A percentile compares a stretch with the other conserved stretches of the same genome.
Conservation (phyloP, 2,113 vertebrate species). For the Psettodes erumei region DNA sequence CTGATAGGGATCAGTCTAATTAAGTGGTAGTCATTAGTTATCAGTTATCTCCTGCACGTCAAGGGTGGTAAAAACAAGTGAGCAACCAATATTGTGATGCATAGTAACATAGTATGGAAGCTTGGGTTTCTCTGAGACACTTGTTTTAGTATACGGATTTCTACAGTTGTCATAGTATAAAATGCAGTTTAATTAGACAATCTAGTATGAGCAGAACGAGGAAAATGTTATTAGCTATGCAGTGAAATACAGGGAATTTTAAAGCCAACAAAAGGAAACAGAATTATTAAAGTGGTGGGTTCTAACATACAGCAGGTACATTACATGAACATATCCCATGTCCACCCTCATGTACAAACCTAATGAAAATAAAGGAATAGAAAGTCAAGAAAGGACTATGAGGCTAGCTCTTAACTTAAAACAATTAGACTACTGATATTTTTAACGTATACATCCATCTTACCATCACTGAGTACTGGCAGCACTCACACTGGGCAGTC, state of each 20-base stretch:
- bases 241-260: too few relatives aligned
- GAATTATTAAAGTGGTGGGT: neutral
- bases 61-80: neutral
- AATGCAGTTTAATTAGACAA: too few relatives aligned
- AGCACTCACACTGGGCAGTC: neutral
- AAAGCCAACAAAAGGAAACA: neutral
- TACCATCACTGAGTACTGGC: conserved; percentile 12
- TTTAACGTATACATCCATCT: too few relatives aligned
- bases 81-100: neutral
- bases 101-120: neutral
- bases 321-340: neutral
- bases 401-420: too few relatives aligned
- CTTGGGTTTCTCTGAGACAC: neutral
- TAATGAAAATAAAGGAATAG: neutral
- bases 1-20: neutral
- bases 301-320: neutral
- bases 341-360: neutral
- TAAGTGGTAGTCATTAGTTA: neutral
- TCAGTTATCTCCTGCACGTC: neutral
- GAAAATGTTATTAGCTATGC: too few relatives aligned
- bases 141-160: too few relatives aligned
- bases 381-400: neutral
- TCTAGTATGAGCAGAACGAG: too few relatives aligned
- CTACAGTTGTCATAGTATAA: neutral
- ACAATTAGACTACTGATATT: too few relatives aligned